Base-by-base conservation (phyloP, 1,140 invertebrate species). In the Colletes latitarsis region DNA sequence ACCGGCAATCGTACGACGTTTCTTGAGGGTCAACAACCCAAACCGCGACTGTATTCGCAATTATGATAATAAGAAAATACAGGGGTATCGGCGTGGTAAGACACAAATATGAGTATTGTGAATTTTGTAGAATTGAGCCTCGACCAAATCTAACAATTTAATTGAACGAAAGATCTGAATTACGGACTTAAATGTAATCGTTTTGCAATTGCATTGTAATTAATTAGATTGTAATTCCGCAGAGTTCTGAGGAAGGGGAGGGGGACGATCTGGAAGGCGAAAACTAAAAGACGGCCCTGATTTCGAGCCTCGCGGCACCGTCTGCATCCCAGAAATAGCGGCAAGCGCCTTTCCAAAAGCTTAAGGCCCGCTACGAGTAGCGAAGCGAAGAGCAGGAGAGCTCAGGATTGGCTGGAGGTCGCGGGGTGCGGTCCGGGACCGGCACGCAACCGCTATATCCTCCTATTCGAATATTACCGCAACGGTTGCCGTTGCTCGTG, bases 371-470 rank as follows among this genome's bases (percentile, higher is more conserved):
- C 67, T 67, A 41, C 64, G 55, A 39, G 69, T 52, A 53, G 71
- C 67, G 57, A 77, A 70, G 19, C 58, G 41, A 55, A 67, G 49
- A 53, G 41, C 43, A 58, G 43, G n/a, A 49, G n/a, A 43, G 43
- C 71, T 68, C 60, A 58, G 71, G 86, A 87, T 84, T 82, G 83
- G 86, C 86, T 89, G 87, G 86, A 89, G 81, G 75, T 76, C 10
- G 81, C 69, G 83, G 80, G 86, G 86, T 69, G 86, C 71, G 83
- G 85, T 76, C 15, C 60, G 69, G 79, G 55, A 66, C 17, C 76
- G 62, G 55, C 73, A 88, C 91, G 91, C 91, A 93, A 93, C 91
- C 91, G 91, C 92, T 93, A 93, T 93, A 93, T 91, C 89, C 79
- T 67, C 78, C 68, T 80, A 85, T 88, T 90, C 88, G 81, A 91